Evolutionary conservation across 1,140 invertebrate species (phyloP).

Genomic region (Cyclargus thomasi): DNA sequence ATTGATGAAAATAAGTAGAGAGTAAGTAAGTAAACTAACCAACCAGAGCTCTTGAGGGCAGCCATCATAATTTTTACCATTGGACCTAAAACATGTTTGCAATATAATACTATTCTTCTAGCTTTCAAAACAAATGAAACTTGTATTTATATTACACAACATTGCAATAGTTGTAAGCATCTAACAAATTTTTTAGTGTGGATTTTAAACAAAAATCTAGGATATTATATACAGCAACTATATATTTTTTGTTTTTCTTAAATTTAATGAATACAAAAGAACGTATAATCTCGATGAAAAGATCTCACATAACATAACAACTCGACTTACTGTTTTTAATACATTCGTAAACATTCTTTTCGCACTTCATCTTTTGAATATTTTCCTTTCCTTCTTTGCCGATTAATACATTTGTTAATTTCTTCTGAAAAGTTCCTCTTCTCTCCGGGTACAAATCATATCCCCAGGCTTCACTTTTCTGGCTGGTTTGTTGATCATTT

Average conservation of each 20-base stretch:
- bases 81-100: slow-evolving; percentile 76
- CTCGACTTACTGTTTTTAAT: slow-evolving; percentile 81
- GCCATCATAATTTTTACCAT: slow-evolving; percentile 89
- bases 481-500: slow-evolving; percentile 21
- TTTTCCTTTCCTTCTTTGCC: slow-evolving; percentile 80
- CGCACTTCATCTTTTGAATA: slow-evolving; percentile 85
- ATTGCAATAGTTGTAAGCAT: too few relatives aligned
- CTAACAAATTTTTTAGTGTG: too few relatives aligned
- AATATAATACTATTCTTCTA: too few relatives aligned
- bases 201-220: too few relatives aligned
- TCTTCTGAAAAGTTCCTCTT: slow-evolving; percentile 77
- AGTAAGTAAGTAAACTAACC: slow-evolving; percentile 74
- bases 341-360: slow-evolving; percentile 85
- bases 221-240: too few relatives aligned
- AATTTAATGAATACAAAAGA: too few relatives aligned
- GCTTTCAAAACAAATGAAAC: too few relatives aligned
- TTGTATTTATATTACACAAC: too few relatives aligned
- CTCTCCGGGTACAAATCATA: slow-evolving; percentile 93
- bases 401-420: slow-evolving; percentile 76
- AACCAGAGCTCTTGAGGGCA: slow-evolving; percentile 89
- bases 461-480: slow-evolving; percentile 75
- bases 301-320: too few relatives aligned
- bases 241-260: too few relatives aligned
- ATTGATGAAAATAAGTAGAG: background rate
- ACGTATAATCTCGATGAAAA: too few relatives aligned